Base-by-base conservation (phyloP, 1,140 invertebrate species). In the Lanistes nyassanus region DNA sequence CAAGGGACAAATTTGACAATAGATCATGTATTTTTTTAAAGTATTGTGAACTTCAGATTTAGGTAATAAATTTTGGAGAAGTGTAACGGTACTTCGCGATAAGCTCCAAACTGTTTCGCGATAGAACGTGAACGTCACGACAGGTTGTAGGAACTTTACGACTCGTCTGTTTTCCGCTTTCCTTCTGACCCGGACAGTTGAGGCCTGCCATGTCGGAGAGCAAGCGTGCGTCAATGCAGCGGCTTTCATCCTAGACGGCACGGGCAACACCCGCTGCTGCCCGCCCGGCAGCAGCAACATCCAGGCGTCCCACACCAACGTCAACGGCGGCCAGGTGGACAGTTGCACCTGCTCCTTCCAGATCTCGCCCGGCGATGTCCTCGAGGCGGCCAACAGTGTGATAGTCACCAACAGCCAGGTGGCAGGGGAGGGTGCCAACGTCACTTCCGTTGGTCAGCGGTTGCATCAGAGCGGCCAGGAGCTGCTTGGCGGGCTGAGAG, bases 211-310 rank as follows among this genome's bases (percentile, higher is more conserved):
- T 37, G 26, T 7, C 2, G 70, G 70, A 21, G 55, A 37, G 16
- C 11, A 26, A 34, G 70, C 70, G 4, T 72, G 70, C 37, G 36
- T 21, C 11, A 60, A 72, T 55, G 70, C 70, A 16, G 23, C 5
- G 55, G 60, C 34, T 36, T 16, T 72, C 4, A 42, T 37, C 19
- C 60, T 56, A 5, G 68, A 70, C 68, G 56, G 70, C 23, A 16
- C 58, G 7, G 70, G 70, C 36, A 72, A 72, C 70, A 60, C 37
- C 2, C 56, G 4, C 55, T 72, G 70, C 56, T 72, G 70, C 31
- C 70, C 31, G 6, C 16, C 5, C 13, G 70, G 70, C 56, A 60
- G n/a, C 56, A 37, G 16, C 56, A 47, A 6, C 42, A 47, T 47
- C 0, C 42, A 47, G 42, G 42, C 42, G 1, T 39, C 60, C 21